Evolutionary conservation across 2,113 vertebrate species (phyloP), one percentile per base, ranked within the genome.

Genomic region (Phainopepla nitens): DNA sequence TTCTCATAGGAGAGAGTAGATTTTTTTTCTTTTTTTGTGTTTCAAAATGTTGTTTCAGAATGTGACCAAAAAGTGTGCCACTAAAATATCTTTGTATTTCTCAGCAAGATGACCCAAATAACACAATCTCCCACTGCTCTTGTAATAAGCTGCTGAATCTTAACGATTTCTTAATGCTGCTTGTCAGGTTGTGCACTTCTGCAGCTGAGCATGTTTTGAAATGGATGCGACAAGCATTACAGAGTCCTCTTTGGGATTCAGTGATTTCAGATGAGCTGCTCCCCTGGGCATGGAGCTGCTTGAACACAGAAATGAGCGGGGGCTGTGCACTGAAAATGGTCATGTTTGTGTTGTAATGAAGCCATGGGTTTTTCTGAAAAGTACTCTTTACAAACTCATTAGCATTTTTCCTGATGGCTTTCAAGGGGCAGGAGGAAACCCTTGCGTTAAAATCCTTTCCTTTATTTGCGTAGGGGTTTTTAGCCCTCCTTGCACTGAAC

Each of bases 101-200:
- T 91, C 68, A 79, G 8, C 51, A 88, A 94, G 76, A 62, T 86
- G 54, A 87, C 90, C 76, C 70, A 95, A 85, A 79, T 88, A 58
- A 65, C 81, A 88, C 91, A 84, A 75, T 45, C 24, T 19, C 58
- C 47, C 72, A 36, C 79, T 95, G 73, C 24, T 76, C 54, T 83
- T 54, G 79, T 82, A 96, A 94, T 69, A 93, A 92, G 47, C 56
- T 86, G 39, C 82, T 80, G 73, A 82, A 82, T 93, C 33, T 64
- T 91, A 39, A 85, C 51, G 68, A 49, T 84, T 39, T 65, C 58
- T 44, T 31, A 60, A 68, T 51, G 75, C 83, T 83, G 20, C 28
- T 82, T 90, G 81, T 71, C 79, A 91, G 60, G 64, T 94, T 94
- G 85, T 82, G 44, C 20, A 56, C 35, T 45, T 90, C 47, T 76